Conservation (phyloP, 2,888 invertebrate species). For the Buathra laborator region DNA sequence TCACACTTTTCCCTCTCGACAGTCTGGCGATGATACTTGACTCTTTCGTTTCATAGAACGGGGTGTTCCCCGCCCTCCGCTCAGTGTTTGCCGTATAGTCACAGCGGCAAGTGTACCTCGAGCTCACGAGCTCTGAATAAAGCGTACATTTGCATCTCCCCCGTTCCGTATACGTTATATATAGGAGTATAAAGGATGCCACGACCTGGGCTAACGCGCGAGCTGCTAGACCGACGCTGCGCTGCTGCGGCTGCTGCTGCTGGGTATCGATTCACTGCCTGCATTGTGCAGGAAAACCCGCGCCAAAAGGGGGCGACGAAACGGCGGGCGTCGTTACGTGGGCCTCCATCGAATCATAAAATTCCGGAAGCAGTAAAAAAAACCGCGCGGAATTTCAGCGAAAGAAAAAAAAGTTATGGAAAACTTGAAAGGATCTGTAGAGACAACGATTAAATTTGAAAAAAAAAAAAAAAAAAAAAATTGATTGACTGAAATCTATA, state of each 20-base stretch:
- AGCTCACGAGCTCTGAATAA: constrained; percentile 21
- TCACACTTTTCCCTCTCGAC: constrained; percentile 1
- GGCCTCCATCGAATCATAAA: constrained; percentile 48
- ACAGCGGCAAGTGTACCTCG: constrained; percentile 11
- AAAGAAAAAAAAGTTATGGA: neutral
- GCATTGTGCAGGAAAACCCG: constrained; percentile 55
- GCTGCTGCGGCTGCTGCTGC: constrained; percentile 39
- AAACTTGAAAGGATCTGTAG: neutral
- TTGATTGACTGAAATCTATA: neutral
- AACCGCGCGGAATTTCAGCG: neutral
- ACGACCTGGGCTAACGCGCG: constrained; percentile 66
- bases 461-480: too few species aligned
- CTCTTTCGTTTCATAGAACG: neutral
- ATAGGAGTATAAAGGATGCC: constrained; percentile 55
- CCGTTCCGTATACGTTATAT: neutral
- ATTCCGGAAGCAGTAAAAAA: constrained; percentile 60
- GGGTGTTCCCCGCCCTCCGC: neutral
- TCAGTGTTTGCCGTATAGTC: constrained; percentile 2
- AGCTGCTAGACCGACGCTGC: constrained; percentile 57
- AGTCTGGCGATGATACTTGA: neutral
- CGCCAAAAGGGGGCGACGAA: constrained; percentile 61
- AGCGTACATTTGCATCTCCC: constrained; percentile 51
- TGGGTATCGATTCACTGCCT: constrained; percentile 61
- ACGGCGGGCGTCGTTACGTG: constrained; percentile 56
- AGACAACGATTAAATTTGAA: neutral